Evolutionary conservation across 2,888 invertebrate genomes (phyloP).

Genomic region (Hololepta plana): DNA sequence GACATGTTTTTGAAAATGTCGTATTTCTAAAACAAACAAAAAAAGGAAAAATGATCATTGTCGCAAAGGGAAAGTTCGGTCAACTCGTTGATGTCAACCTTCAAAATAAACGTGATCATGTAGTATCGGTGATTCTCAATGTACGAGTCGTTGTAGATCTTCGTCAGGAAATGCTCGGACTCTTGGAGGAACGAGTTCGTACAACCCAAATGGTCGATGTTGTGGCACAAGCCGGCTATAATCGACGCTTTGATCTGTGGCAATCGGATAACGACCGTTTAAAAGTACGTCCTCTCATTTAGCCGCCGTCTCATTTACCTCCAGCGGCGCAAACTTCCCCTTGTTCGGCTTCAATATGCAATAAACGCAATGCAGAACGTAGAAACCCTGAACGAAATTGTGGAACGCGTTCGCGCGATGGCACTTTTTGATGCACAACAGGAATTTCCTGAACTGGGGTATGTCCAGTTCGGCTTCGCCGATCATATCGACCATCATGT

Average conservation of each 20-base stretch:
- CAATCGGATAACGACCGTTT: no score
- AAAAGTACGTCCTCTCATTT: no score
- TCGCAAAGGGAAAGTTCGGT: no score
- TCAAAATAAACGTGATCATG: slow-evolving; percentile 35
- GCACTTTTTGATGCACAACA: slow-evolving; percentile 28
- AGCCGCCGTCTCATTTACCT: slow-evolving; percentile 29
- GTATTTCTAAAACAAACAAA: slow-evolving; percentile 27
- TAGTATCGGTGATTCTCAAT: slow-evolving; percentile 42
- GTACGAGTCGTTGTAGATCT: slow-evolving; percentile 36
- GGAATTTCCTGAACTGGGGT: slow-evolving; percentile 26
- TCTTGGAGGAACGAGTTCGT: slow-evolving; percentile 41
- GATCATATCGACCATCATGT: slow-evolving; percentile 33
- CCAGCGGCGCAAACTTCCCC: slow-evolving; percentile 29
- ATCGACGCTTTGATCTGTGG: slow-evolving; percentile 36
- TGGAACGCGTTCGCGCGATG: slow-evolving; percentile 41
- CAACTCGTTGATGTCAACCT: no score
- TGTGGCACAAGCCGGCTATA: slow-evolving; percentile 39
- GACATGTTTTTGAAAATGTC: slow-evolving; percentile 30
- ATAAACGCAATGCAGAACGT: slow-evolving; percentile 41
- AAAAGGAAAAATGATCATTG: no score
- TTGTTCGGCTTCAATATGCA: slow-evolving; percentile 31
- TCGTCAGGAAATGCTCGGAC: slow-evolving; percentile 32
- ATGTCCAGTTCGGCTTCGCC: slow-evolving; percentile 27
- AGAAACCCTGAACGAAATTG: slow-evolving; percentile 44
- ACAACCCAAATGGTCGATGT: slow-evolving; percentile 41